A percentile compares a stretch with the other conserved stretches of the same genome.
phyloP scores from a whole-genome alignment of 1,140 invertebrate species.

The Drosophila kepulauana region DNA sequence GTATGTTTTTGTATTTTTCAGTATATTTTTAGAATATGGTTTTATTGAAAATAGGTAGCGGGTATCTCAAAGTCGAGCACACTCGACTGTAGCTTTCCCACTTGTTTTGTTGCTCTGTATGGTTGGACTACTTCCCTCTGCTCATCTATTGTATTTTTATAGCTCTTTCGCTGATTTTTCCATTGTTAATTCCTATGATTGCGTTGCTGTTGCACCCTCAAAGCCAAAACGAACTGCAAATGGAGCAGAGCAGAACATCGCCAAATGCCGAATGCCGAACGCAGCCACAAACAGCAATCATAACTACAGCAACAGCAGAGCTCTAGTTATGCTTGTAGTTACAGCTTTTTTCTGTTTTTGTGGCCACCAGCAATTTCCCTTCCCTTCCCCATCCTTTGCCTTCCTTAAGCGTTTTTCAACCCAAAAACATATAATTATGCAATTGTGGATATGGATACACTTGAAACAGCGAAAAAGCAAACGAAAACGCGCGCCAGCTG shows the following conservation, averaged over 20 bases:
- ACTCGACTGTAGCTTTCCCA: too few species aligned
- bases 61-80: too few species aligned
- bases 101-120: too few species aligned
- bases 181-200: constrained; percentile 75
- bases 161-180: constrained; percentile 67
- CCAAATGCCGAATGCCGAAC: not conserved
- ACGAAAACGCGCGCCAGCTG: not conserved
- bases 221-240: constrained; percentile 53
- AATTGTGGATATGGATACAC: constrained; percentile 47
- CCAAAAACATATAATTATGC: constrained; percentile 65
- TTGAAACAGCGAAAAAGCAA: constrained; percentile 6
- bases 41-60: too few species aligned
- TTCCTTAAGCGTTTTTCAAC: not conserved
- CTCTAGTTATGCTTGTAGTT: constrained; percentile 25
- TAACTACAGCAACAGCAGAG: constrained; percentile 8
- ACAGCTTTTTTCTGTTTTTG: constrained; percentile 5
- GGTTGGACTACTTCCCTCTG: not conserved
- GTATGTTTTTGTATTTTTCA: too few species aligned
- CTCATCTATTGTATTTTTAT: constrained; percentile 66
- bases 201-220: constrained; percentile 48
- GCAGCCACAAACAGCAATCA: constrained; percentile 18
- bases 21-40: too few species aligned
- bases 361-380: constrained; percentile 59
- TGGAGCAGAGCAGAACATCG: constrained; percentile 24
- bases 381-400: not conserved